Conservation (phyloP, 2,797 vertebrate genomes). For the Tadarida brasiliensis region DNA sequence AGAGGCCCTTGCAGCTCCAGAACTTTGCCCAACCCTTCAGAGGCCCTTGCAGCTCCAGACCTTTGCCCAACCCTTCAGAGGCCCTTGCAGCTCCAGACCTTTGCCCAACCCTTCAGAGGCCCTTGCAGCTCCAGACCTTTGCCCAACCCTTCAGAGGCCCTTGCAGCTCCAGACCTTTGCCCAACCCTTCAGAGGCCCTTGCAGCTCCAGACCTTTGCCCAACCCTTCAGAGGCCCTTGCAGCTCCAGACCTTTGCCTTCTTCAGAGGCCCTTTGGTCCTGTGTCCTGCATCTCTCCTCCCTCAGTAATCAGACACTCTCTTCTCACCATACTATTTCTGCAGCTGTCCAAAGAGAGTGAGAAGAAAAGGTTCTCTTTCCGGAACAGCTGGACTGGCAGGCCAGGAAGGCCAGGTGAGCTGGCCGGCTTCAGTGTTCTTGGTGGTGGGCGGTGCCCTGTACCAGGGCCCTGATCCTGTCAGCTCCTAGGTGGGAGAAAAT, state of each 20-base stretch:
- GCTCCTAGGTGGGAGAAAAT: background rate
- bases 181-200: too few relatives aligned
- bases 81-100: background rate
- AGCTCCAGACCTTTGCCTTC: background rate
- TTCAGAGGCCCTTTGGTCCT: background rate
- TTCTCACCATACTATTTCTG: background rate
- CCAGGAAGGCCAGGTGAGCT: conserved; percentile 39
- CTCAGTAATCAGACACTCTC: background rate
- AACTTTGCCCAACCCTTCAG: too few relatives aligned
- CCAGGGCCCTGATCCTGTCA: background rate
- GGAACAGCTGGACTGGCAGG: conserved; percentile 31
- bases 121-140: background rate
- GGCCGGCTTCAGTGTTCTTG: background rate
- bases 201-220: background rate
- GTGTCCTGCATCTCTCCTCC: background rate
- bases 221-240: too few relatives aligned
- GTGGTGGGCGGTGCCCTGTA: background rate
- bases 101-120: too few relatives aligned
- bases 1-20: too few relatives aligned
- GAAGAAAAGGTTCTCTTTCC: conserved; percentile 47
- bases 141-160: too few relatives aligned
- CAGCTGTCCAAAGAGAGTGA: conserved; percentile 13
- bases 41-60: too few relatives aligned
- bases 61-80: too few relatives aligned
- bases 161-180: background rate